A percentile compares a stretch with the other conserved stretches of the same genome.
phyloP scores from a whole-genome alignment of 2,113 vertebrate species.

The Murina feae region DNA sequence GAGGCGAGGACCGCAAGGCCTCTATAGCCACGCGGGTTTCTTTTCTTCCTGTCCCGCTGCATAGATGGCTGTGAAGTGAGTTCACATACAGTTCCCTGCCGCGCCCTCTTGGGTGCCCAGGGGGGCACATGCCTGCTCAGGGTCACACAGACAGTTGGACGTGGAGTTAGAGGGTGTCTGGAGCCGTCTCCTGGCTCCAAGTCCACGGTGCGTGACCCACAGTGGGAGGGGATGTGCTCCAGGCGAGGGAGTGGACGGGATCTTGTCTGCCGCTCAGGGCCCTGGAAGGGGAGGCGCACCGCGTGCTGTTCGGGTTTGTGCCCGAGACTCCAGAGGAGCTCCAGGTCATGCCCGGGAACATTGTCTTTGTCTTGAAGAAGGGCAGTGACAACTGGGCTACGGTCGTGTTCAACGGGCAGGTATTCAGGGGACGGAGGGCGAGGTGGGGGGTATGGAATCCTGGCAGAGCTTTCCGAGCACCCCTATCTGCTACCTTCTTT shows the following conservation, averaged over 20 bases:
- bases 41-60: neutral
- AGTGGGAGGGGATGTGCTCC: accelerated
- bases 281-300: slow-evolving; percentile 90
- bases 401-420: slow-evolving; percentile 95
- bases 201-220: neutral
- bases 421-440: slow-evolving; percentile 67
- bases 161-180: neutral
- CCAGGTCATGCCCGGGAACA: slow-evolving; percentile 92
- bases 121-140: neutral
- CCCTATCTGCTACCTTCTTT: accelerated
- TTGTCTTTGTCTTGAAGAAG: slow-evolving; percentile 94
- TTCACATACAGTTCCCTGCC: accelerated
- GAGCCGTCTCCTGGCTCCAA: neutral
- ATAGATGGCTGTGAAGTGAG: accelerated
- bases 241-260: accelerated
- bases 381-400: slow-evolving; percentile 95
- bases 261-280: slow-evolving; percentile 79
- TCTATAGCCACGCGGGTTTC: accelerated
- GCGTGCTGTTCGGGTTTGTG: slow-evolving; percentile 90
- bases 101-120: accelerated
- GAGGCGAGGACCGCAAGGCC: accelerated
- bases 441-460: neutral
- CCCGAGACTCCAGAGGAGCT: slow-evolving; percentile 91
- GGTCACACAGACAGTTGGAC: neutral
- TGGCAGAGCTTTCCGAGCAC: neutral